Conservation (phyloP, 2,797 vertebrate genomes). For the Chaunax sp. region DNA sequence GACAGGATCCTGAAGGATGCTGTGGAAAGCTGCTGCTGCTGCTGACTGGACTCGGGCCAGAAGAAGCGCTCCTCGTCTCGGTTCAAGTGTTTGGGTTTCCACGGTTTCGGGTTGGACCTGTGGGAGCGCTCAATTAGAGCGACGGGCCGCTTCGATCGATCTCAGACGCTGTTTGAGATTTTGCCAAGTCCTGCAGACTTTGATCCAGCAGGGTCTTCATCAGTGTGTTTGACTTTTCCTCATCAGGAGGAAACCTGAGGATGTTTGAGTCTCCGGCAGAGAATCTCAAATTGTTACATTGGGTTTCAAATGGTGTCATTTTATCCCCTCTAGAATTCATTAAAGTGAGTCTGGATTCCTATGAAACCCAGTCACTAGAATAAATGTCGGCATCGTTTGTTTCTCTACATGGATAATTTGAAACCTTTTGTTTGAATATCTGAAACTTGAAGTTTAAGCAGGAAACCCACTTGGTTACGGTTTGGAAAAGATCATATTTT, state of each 20-base stretch:
- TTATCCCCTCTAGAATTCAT: too few species aligned
- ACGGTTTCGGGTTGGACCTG: constrained; percentile 37
- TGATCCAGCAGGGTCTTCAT: constrained; percentile 27
- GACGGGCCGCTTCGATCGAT: constrained; percentile 50
- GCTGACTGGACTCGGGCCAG: constrained; percentile 48
- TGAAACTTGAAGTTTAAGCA: too few species aligned
- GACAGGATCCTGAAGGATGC: constrained; percentile 22
- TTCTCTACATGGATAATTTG: too few species aligned
- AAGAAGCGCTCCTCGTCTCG: constrained; percentile 1
- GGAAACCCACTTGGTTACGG: too few species aligned
- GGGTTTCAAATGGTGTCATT: too few species aligned
- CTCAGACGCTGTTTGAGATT: constrained; percentile 41
- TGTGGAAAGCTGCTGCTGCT: constrained; percentile 2
- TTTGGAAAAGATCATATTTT: too few species aligned
- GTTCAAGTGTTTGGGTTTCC: constrained; percentile 40
- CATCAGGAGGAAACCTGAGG: constrained; percentile 34
- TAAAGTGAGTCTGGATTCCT: too few species aligned
- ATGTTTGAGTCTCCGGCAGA: constrained; percentile 18
- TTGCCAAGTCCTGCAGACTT: constrained; percentile 33
- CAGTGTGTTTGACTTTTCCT: constrained; percentile 5
- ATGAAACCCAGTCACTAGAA: too few species aligned
- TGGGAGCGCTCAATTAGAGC: constrained; percentile 61
- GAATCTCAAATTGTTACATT: too few species aligned
- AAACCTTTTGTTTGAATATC: too few species aligned
- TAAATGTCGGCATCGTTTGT: too few species aligned